Evolutionary conservation across 2,797 vertebrate species (phyloP).

Genomic region (Trachops cirrhosus): DNA sequence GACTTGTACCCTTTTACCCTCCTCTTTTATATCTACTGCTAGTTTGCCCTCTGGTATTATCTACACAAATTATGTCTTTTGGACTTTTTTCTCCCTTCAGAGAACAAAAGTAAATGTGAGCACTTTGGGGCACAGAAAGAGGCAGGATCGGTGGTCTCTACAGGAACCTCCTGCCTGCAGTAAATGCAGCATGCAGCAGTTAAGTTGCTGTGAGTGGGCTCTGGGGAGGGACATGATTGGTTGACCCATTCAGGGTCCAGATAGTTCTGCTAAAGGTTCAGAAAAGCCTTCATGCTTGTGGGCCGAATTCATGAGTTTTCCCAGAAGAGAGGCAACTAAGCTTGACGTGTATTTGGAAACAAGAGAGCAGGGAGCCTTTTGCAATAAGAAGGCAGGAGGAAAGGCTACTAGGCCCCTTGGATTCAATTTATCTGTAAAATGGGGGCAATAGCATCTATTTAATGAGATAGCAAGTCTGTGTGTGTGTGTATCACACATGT

Average conservation of each 20-base stretch:
- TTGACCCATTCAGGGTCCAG: neutral
- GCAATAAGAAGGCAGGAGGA: neutral
- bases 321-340: neutral
- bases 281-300: neutral
- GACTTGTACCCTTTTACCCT: neutral
- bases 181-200: neutral
- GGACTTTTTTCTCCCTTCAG: neutral
- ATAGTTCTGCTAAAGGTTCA: neutral
- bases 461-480: neutral
- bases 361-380: neutral
- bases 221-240: neutral
- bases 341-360: slow-evolving; percentile 31
- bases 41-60: slow-evolving; percentile 28
- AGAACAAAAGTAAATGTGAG: slow-evolving; percentile 5
- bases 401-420: neutral
- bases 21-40: slow-evolving; percentile 21
- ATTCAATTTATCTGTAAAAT: neutral
- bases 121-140: neutral
- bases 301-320: neutral
- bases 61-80: neutral
- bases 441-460: neutral
- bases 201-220: neutral
- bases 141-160: neutral
- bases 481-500: neutral
- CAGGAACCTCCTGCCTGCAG: neutral